Evolutionary conservation across 2,888 invertebrate genomes (phyloP).

Genomic region (Hirtodrosophila confusa): DNA sequence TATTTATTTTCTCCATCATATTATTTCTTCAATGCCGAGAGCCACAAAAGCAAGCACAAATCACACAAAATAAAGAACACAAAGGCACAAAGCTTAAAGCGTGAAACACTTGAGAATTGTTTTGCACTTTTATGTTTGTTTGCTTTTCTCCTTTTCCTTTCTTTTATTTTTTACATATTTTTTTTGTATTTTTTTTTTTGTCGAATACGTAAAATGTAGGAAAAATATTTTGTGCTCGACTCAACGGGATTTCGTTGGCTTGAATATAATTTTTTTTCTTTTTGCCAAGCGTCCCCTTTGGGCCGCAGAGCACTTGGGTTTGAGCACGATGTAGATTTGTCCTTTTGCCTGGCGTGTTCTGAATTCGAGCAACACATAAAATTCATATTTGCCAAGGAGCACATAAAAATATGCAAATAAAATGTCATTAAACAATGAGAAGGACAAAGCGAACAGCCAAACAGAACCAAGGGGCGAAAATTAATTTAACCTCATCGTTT

Average conservation of each 20-base stretch:
- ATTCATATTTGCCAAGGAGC: slow-evolving; percentile 53
- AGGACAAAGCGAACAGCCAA: too few species aligned
- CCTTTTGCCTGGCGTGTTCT: slow-evolving; percentile 44
- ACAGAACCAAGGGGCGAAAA: slow-evolving; percentile 44
- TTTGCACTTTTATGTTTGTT: slow-evolving; percentile 67
- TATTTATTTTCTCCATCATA: slow-evolving; percentile 8
- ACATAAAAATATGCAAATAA: slow-evolving; percentile 73
- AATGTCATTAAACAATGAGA: slow-evolving; percentile 74
- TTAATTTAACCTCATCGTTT: slow-evolving; percentile 19
- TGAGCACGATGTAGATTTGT: slow-evolving; percentile 36
- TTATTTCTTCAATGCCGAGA: slow-evolving; percentile 26
- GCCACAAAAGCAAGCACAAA: slow-evolving; percentile 25
- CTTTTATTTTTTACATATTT: slow-evolving; percentile 30
- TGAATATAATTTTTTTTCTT: slow-evolving; percentile 24
- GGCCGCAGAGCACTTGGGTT: slow-evolving; percentile 22
- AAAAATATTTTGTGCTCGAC: slow-evolving; percentile 53
- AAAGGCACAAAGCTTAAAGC: slow-evolving; percentile 72
- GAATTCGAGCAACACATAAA: slow-evolving; percentile 67
- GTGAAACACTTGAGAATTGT: slow-evolving; percentile 77
- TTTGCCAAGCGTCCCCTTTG: slow-evolving; percentile 35
- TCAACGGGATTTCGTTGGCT: slow-evolving; percentile 54
- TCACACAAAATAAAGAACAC: slow-evolving; percentile 50
- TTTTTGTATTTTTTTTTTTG: slow-evolving; percentile 19
- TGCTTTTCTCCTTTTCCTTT: slow-evolving; percentile 23
- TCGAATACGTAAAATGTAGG: background rate